Evolutionary conservation across 2,888 invertebrate genomes (phyloP).

Genomic region (Stenodera caucasica): DNA sequence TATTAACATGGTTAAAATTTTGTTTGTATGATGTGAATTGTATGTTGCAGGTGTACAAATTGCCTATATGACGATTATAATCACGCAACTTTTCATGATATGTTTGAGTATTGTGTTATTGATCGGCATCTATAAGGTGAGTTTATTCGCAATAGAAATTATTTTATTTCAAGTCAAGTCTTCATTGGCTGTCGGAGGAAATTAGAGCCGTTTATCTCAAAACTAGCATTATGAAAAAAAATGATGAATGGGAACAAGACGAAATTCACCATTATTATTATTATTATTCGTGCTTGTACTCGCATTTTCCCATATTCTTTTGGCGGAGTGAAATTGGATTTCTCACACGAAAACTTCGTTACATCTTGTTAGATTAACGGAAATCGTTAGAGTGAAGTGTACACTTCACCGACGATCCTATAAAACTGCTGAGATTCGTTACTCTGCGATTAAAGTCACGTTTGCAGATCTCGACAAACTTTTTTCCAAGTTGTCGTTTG

Average conservation of each 20-base stretch:
- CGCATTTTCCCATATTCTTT: no score
- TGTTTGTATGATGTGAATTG: constrained; percentile 13
- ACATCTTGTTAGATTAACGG: background rate
- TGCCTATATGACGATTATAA: constrained; percentile 77
- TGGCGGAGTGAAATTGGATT: no score
- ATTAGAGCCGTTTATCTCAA: no score
- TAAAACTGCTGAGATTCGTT: background rate
- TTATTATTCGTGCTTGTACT: no score
- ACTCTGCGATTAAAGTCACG: constrained; percentile 1
- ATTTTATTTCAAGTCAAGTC: background rate
- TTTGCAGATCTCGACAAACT: background rate
- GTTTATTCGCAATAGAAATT: constrained; percentile 40
- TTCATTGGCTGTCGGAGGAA: no score
- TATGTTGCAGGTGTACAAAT: constrained; percentile 75
- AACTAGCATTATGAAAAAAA: no score
- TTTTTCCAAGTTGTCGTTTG: background rate
- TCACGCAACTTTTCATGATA: constrained; percentile 78
- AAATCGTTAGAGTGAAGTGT: background rate
- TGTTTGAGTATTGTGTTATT: constrained; percentile 71
- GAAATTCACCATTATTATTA: no score
- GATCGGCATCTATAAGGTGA: constrained; percentile 76
- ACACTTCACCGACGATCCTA: background rate
- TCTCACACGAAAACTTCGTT: background rate
- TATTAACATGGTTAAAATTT: no score
- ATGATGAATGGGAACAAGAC: no score